Conservation (phyloP, 2,888 invertebrate species). For the Drosophila tanythrix region DNA sequence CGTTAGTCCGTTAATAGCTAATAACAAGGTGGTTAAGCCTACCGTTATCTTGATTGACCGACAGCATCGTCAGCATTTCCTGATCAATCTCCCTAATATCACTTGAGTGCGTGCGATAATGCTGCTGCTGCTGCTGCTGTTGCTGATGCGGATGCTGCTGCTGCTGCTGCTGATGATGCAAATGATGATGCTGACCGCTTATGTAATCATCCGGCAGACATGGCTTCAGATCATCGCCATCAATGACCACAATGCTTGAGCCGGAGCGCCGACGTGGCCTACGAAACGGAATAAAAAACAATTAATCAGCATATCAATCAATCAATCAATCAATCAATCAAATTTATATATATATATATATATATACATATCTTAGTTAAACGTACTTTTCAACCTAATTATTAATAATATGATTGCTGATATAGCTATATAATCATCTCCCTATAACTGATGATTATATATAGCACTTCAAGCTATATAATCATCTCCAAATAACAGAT, state of each 20-base stretch:
- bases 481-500: no score
- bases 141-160: constrained; percentile 43
- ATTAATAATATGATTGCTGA: neutral
- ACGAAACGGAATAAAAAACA: constrained; percentile 24
- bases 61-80: constrained; percentile 92
- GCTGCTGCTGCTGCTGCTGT: constrained; percentile 76
- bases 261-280: constrained; percentile 93
- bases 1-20: neutral
- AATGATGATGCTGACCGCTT: constrained; percentile 80
- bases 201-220: constrained; percentile 87
- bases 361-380: neutral
- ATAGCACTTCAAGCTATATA: no score
- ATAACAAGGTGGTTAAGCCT: constrained; percentile 48
- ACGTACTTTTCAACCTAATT: neutral
- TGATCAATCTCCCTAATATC: constrained; percentile 86
- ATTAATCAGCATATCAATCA: neutral
- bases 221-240: constrained; percentile 88
- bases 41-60: constrained; percentile 88
- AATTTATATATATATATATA: neutral
- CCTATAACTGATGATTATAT: no score
- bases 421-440: neutral
- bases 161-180: constrained; percentile 67
- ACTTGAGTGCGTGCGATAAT: constrained; percentile 86
- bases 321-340: neutral
- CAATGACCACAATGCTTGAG: constrained; percentile 93